Evolutionary conservation across 1,140 invertebrate genomes (phyloP), one percentile per base, ranked within the genome.

Genomic region (Forficula auricularia): DNA sequence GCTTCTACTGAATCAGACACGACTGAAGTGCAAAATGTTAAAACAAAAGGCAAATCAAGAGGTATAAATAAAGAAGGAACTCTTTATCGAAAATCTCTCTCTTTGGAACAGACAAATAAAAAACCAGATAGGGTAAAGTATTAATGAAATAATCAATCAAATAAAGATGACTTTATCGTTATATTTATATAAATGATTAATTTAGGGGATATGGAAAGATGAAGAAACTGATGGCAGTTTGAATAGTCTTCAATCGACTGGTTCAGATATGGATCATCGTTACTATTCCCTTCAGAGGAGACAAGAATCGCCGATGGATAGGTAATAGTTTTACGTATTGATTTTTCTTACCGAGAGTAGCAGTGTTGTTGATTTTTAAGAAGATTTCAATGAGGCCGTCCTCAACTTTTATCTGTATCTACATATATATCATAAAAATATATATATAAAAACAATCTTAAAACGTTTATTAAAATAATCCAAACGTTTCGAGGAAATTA

Each of bases 51-150:
- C 40, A 20, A 48, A 48, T 15, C 42, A 47, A 10, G 47, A 47
- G 9, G 31, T 47, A 16, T 52, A 46, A 18, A 54, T 49, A 38
- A 54, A 54, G 14, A 70, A 52, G 68, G 71, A 44, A 70, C 68
- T 53, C 57, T 82, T 10, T 71, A 78, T 48, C 66, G 78, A 40
- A 82, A 81, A 53, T 78, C 75, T 60, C 57, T 83, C 14, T 83
- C 79, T 13, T 57, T 84, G 30, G 80, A 84, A 60, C 79, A 84
- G 55, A 79, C 73, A 12, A 63, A 57, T 8, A 46, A 46, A 32
- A 50, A 48, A 44, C 44, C 45, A 13, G 44, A 46, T 14, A 38
- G 41, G 44, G 44, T 46, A 36, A 20, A 34, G n/a, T 27, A 4
- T 27, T 27, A 27, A 27, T 27, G n/a, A n/a, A n/a, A n/a, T n/a